These are phyloP conservation scores for Resseliella maxima DNA, from an alignment of 2,888 invertebrate species.

Conservation along the genomic window DNA sequence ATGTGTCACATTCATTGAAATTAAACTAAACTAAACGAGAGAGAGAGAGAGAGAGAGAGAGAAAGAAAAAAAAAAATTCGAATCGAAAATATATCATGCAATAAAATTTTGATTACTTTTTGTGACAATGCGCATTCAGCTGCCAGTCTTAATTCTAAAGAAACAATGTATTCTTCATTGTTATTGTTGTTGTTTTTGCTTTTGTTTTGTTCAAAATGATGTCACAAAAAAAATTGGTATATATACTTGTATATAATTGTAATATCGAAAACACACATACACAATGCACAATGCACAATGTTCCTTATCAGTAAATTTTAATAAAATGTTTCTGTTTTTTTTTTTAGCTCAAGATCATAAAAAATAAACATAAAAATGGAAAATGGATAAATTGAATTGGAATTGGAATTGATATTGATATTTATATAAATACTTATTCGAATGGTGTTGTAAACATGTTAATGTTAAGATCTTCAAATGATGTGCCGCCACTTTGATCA, in stretches of 20 bases:
- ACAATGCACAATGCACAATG: constrained; percentile 25
- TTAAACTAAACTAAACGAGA: neutral
- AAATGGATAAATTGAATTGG: no score
- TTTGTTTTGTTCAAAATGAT: no score
- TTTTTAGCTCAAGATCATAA: constrained; percentile 27
- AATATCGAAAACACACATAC: constrained; percentile 49
- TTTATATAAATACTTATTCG: constrained; percentile 73
- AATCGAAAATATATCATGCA: no score
- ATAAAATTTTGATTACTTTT: no score
- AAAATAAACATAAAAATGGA: constrained; percentile 3
- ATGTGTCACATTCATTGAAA: neutral
- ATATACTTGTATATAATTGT: neutral
- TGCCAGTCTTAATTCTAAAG: no score
- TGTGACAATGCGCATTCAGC: no score
- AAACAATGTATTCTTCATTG: neutral
- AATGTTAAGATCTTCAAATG: constrained; percentile 89
- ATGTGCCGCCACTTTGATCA: constrained; percentile 83
- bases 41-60: no score
- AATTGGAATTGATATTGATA: neutral
- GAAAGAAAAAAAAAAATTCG: no score
- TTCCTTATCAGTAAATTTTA: constrained; percentile 31
- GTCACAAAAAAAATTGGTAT: neutral
- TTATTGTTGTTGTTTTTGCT: no score
- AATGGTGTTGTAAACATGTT: constrained; percentile 89
- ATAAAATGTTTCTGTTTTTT: no score